Base-by-base conservation (phyloP, 2,797 vertebrate genomes). In the Tarsius wallacei region DNA sequence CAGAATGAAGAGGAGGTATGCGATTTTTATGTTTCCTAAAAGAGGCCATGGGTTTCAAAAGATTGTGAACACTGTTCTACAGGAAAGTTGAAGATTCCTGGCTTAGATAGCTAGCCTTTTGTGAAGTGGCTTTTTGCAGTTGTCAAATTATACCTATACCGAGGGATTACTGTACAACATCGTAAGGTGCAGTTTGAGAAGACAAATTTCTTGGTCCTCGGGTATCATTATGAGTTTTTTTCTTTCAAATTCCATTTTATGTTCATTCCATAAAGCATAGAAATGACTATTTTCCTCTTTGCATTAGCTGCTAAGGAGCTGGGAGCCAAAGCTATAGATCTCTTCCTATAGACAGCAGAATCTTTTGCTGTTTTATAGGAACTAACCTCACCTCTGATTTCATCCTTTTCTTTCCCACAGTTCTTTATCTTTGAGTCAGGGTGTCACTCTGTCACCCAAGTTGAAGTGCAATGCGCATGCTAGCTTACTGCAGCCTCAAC, bases 21-120 rank as follows among this genome's bases (percentile, higher is more conserved):
- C 68, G 31, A 91, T 82, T 80, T 93, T 31, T 80, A 31, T 33
- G 49, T 68, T 90, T 94, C 66, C 85, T 85, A 59, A 78, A 73
- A 94, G 80, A 91, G 12, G 21, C 28, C 11, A 5, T 36, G 51
- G 47, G 36, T 33, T 91, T 93, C 36, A 55, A 53, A 74, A 77
- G 31, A 61, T 78, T 28, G 59, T 12, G 31, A 71, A 80, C 31
- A 53, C n/a, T 31, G 17, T 31, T 85, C 51, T 51, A 17, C 12
- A 76, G 53, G 19, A 83, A 59, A 86, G 33, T 1, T 33, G 51
- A 88, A 51, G 28, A 55, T 11, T 68, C 59, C n/a, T 24, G 63
- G 14, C 33, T 21, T n/a, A 77, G 51, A n/a, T 33, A 31, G 53
- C 33, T 8, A 8, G 55, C 57, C 47, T 78, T 87, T 24, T 26